Percentiles rank a stretch among this genome's conserved stretches.
phyloP scores from a whole-genome alignment of 2,797 vertebrate genomes.

The Oreonectes daqikongensis region DNA sequence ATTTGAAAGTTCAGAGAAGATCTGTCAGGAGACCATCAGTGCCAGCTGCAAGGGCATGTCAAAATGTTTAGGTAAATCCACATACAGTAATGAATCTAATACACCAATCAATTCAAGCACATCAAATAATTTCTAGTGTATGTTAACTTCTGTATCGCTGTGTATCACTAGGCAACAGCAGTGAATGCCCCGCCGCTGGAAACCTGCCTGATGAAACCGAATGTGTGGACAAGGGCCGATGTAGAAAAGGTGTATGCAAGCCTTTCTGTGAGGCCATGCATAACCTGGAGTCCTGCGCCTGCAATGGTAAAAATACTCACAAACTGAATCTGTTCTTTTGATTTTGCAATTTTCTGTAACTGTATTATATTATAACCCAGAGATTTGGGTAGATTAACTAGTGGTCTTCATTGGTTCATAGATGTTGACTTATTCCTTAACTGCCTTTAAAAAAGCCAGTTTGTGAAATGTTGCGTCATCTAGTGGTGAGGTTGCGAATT shows the following conservation, averaged over 20 bases:
- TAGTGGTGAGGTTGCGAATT: too few relatives aligned
- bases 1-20: conserved; percentile 82
- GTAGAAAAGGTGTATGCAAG: conserved; percentile 85
- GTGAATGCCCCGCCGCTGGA: conserved; percentile 87
- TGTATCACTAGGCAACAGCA: conserved; percentile 83
- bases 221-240: conserved; percentile 91
- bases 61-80: conserved; percentile 85
- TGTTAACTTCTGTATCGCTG: not conserved
- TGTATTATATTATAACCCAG: too few relatives aligned
- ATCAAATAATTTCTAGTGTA: not conserved
- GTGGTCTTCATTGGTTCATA: too few relatives aligned
- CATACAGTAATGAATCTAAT: not conserved
- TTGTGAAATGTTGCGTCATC: too few relatives aligned
- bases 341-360: too few relatives aligned
- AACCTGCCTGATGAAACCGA: conserved; percentile 81
- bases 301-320: conserved; percentile 80
- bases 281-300: conserved; percentile 85
- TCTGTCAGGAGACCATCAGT: conserved; percentile 93
- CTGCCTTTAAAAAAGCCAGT: too few relatives aligned
- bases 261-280: conserved; percentile 90
- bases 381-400: too few relatives aligned
- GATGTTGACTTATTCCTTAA: too few relatives aligned
- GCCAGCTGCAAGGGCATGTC: conserved; percentile 95
- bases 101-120: not conserved
- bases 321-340: not conserved